phyloP scores from a whole-genome alignment of 1,140 invertebrate species.

The Brachystomella parvula region DNA sequence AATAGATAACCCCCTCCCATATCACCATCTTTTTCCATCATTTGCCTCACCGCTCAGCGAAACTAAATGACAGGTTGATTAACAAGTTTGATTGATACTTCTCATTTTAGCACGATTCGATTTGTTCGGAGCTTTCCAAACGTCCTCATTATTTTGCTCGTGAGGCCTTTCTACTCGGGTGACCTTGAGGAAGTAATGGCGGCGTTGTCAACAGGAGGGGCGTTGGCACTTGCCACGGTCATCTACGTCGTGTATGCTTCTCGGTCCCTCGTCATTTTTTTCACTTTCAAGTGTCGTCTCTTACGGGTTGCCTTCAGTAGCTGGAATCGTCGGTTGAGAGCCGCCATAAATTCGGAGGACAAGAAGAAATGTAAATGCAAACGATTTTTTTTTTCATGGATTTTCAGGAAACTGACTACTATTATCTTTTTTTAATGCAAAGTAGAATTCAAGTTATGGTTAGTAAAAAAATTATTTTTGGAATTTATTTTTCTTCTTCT shows the following conservation, averaged over 20 bases:
- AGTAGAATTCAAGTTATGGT: no score
- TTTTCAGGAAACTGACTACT: no score
- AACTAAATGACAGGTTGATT: no score
- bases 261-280: conserved; percentile 27
- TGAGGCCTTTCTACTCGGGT: conserved; percentile 11
- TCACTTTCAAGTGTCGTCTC: conserved; percentile 26
- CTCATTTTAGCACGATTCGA: conserved; percentile 8
- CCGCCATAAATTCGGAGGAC: not conserved
- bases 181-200: not conserved
- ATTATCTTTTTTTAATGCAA: no score
- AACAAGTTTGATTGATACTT: not conserved
- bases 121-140: conserved; percentile 20
- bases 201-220: not conserved
- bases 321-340: conserved; percentile 28
- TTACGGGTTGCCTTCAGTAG: conserved; percentile 19
- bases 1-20: no score
- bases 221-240: conserved; percentile 22
- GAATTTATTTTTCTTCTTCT: no score
- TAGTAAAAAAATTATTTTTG: no score
- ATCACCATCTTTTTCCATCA: no score
- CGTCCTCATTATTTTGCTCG: conserved; percentile 23
- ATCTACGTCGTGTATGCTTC: conserved; percentile 33
- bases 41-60: no score
- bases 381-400: not conserved
- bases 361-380: not conserved